phyloP scores from a whole-genome alignment of 37 sponge, comb jelly and placozoan species.

The Dysidea cf. avara region DNA sequence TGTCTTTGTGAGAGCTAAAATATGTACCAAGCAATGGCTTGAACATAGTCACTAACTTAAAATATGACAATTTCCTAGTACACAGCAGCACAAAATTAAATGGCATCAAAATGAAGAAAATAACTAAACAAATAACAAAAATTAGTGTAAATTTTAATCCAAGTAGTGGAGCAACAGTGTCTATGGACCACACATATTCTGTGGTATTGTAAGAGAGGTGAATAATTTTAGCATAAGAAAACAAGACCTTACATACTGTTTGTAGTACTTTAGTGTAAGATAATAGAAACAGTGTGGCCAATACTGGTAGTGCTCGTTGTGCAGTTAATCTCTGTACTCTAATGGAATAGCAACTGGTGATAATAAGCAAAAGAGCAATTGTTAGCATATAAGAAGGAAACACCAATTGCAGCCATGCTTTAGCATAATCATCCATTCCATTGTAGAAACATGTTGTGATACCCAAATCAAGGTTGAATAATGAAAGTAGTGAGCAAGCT shows the following conservation, averaged over 20 bases:
- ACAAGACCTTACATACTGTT: neutral
- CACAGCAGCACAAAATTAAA: neutral
- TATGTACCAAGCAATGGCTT: slow-evolving; percentile 37
- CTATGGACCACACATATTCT: slow-evolving; percentile 17
- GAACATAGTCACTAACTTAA: neutral
- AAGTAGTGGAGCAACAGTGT: neutral
- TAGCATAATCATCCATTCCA: neutral
- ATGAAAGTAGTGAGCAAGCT: neutral
- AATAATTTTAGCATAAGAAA: neutral
- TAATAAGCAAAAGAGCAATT: neutral
- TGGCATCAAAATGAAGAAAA: slow-evolving; percentile 10
- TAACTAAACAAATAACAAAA: neutral
- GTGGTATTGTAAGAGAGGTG: neutral
- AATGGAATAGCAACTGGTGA: neutral
- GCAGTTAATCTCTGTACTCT: neutral
- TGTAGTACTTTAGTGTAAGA: slow-evolving; percentile 29
- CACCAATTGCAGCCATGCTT: no score
- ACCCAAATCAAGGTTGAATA: slow-evolving; percentile 35
- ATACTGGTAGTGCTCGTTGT: slow-evolving; percentile 9
- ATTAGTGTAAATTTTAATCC: neutral
- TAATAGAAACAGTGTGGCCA: slow-evolving; percentile 40
- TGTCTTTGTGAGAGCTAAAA: slow-evolving; percentile 43
- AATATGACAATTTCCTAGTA: neutral
- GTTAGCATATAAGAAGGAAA: no score
- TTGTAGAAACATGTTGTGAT: slow-evolving; percentile 25